Evolutionary conservation across 2,888 invertebrate species (phyloP).

Genomic region (Hydriomena furcata): DNA sequence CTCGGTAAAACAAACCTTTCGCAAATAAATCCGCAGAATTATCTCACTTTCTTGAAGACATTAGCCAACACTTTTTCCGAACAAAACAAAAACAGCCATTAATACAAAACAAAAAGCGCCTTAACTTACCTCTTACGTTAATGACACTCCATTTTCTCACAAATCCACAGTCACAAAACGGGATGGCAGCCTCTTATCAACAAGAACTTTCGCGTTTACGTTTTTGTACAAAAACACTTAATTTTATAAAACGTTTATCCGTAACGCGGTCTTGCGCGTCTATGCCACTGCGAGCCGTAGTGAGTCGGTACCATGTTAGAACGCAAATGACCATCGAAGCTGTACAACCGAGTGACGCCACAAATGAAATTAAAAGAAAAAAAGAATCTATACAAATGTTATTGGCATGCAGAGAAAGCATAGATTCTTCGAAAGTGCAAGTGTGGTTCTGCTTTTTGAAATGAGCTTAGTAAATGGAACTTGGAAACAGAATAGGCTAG

Average conservation of each 20-base stretch:
- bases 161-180: conserved; percentile 45
- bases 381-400: conserved; percentile 58
- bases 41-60: conserved; percentile 7
- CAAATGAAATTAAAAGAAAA: conserved; percentile 70
- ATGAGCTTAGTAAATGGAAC: conserved; percentile 17
- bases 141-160: conserved; percentile 69
- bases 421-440: conserved; percentile 71
- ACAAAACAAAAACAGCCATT: conserved; percentile 52
- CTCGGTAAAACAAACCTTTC: neutral
- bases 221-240: conserved; percentile 36
- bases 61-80: conserved; percentile 29
- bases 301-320: conserved; percentile 54
- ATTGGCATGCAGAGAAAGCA: conserved; percentile 61
- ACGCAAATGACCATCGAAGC: conserved; percentile 68
- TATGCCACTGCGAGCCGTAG: conserved; percentile 39
- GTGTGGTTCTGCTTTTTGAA: conserved; percentile 45
- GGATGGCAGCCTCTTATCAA: conserved; percentile 45
- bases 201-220: conserved; percentile 51
- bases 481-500: conserved; percentile 14
- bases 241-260: conserved; percentile 30
- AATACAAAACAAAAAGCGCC: conserved; percentile 47
- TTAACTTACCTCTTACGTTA: conserved; percentile 66
- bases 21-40: conserved; percentile 14
- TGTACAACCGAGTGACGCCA: conserved; percentile 66
- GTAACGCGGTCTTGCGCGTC: conserved; percentile 54